Base-by-base conservation (phyloP, 2,113 vertebrate species). In the Otus sunia region DNA sequence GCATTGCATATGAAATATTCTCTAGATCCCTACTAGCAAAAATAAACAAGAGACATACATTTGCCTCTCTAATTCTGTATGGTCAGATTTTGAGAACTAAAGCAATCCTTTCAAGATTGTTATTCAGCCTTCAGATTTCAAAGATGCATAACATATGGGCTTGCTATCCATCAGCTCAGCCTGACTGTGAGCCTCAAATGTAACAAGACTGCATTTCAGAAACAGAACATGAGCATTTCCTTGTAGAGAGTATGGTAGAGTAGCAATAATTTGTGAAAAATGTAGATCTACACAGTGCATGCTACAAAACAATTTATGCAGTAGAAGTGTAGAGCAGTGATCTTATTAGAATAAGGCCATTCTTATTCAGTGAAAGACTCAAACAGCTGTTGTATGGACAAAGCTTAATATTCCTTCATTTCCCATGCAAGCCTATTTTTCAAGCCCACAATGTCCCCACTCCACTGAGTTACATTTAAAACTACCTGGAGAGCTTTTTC, bases 401-500 rank as follows among this genome's bases (percentile, higher is more conserved):
- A 68, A 79, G 76, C 83, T 94, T 90, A 95, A 92, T 90, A 88
- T 89, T 88, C 86, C 73, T 94, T 97, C 71, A 56, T 92, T 97
- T 96, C 89, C 86, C 74, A 88, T 96, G 92, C 96, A 97, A 95
- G 88, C 71, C 73, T 52, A 76, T 88, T 68, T 93, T 75, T 92
- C 91, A 90, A 77, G 50, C 30, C 23, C 34, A n/a, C 69, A 56
- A 32, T 30, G 66, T 92, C 91, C 72, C 75, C 50, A 79, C 71
- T 93, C 85, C 73, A 36, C 59, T 29, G 86, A 92, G 91, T 91
- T 86, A 60, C 91, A 86, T 96, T 97, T 94, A 87, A 96, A 97
- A 94, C 83, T 95, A 97, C 90, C 95, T 80, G 88, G 96, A 97
- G 94, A 97, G 92, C 86, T 92, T 96, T 95, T 93, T 91, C 93